Conservation (phyloP, 2,113 vertebrate species). For the Chrysemys picta region DNA sequence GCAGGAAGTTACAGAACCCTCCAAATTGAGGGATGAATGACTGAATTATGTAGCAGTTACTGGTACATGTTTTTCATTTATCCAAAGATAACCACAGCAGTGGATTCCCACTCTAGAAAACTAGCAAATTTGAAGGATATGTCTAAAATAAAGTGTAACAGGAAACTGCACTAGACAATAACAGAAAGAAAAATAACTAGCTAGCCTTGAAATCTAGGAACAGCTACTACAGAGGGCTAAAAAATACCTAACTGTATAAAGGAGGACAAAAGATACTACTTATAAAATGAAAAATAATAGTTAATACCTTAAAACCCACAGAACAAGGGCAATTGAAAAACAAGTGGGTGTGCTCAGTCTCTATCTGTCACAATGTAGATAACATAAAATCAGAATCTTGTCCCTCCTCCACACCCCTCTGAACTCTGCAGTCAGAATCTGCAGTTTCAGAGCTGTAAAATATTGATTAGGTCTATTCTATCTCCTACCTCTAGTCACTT, state of each 20-base stretch:
- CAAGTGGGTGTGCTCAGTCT: not conserved
- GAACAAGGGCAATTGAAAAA: not conserved
- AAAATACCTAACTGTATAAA: not conserved
- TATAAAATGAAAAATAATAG: not conserved
- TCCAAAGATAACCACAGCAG: not conserved
- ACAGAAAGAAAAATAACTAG: not conserved
- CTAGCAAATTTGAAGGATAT: not conserved
- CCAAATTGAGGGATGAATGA: not conserved
- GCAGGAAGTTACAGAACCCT: not conserved
- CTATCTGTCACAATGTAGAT: not conserved
- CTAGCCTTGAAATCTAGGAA: not conserved
- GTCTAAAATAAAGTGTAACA: not conserved
- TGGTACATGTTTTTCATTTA: not conserved
- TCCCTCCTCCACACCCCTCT: not conserved
- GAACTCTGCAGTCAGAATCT: not conserved
- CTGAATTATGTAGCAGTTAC: not conserved
- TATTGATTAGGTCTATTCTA: not conserved
- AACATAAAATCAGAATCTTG: not conserved
- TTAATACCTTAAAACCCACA: not conserved
- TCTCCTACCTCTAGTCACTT: not conserved
- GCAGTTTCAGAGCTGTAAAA: not conserved
- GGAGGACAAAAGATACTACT: not conserved
- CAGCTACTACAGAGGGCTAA: not conserved
- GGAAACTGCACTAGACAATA: not conserved
- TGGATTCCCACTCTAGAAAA: not conserved